Conservation (phyloP, 2,888 invertebrate genomes). For the Pardosa pseudoannulata region DNA sequence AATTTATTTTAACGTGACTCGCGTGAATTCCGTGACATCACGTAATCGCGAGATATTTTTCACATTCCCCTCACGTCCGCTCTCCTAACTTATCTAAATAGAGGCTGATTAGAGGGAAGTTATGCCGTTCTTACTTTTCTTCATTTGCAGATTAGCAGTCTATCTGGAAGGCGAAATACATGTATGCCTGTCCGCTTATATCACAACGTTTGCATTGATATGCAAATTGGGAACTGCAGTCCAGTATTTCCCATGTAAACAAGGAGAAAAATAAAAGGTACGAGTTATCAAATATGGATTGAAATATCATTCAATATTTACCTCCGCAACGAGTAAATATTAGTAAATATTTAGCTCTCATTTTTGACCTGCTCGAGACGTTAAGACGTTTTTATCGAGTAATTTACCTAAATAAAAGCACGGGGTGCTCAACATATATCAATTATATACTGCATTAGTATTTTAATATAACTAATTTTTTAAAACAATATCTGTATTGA, state of each 20-base stretch:
- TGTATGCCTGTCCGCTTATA: neutral
- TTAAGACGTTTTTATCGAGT: no score
- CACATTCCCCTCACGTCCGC: slow-evolving; percentile 26
- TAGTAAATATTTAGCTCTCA: no score
- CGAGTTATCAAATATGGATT: no score
- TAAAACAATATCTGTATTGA: no score
- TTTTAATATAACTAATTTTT: no score
- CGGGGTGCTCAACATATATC: no score
- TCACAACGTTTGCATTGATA: neutral
- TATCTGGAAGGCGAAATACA: neutral
- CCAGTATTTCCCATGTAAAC: neutral
- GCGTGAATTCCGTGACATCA: slow-evolving; percentile 30
- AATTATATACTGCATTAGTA: no score
- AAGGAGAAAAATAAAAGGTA: neutral
- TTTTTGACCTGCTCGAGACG: no score
- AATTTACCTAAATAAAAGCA: no score
- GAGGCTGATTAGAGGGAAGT: slow-evolving; percentile 40
- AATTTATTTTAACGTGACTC: neutral
- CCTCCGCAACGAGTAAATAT: no score
- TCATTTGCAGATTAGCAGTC: neutral
- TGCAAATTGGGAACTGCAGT: neutral
- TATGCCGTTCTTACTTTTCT: neutral
- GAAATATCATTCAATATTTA: no score
- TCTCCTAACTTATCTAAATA: slow-evolving; percentile 35
- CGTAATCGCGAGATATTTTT: slow-evolving; percentile 6